Conservation (phyloP, 30 jellyfish, hydroid and myxozoan species). For the Haliclystus octoradiatus region DNA sequence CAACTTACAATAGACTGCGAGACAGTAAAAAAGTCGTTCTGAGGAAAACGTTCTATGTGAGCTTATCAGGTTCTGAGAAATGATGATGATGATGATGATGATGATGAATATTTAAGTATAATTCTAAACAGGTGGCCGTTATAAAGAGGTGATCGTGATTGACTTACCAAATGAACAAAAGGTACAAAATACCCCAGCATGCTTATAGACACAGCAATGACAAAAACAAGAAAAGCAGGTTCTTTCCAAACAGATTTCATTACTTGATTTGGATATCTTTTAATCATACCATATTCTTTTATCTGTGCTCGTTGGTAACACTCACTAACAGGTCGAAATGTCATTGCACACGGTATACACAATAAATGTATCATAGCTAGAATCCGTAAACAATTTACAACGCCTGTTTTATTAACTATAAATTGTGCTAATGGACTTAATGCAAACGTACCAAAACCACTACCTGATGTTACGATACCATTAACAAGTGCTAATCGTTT, state of each 20-base stretch:
- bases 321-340: conserved; percentile 65
- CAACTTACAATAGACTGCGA: too few relatives aligned
- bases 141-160: too few relatives aligned
- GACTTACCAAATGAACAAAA: conserved; percentile 80
- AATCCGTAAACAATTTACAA: conserved; percentile 37
- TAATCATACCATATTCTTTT: neutral
- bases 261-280: conserved; percentile 1
- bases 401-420: conserved; percentile 43
- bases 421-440: conserved; percentile 80
- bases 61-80: too few relatives aligned
- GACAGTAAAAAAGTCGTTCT: too few relatives aligned
- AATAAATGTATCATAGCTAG: conserved; percentile 60
- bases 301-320: conserved; percentile 37
- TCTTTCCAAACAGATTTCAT: conserved; percentile 32
- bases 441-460: conserved; percentile 93
- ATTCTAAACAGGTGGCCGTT: too few relatives aligned
- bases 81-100: too few relatives aligned
- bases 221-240: conserved; percentile 81
- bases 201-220: conserved; percentile 57
- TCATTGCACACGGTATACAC: conserved; percentile 51
- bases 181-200: conserved; percentile 99
- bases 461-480: conserved; percentile 94
- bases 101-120: too few relatives aligned
- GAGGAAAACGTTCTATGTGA: too few relatives aligned
- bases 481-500: conserved; percentile 91